These are phyloP conservation scores for Eudemis profundana DNA, from an alignment of 2,888 invertebrate genomes.

Conservation along the genomic window DNA sequence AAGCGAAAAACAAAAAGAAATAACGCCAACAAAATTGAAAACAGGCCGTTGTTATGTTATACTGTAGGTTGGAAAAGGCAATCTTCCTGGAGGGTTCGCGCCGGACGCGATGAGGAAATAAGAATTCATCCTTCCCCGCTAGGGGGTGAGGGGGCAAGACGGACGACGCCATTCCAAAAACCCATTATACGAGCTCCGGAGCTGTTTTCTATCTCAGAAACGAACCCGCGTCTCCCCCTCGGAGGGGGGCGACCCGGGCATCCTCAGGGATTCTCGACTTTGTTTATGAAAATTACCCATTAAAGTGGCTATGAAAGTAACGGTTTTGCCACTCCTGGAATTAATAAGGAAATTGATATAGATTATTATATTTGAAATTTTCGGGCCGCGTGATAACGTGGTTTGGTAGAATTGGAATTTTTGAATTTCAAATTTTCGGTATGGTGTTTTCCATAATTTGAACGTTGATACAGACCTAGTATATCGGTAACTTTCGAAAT, in stretches of 20 bases:
- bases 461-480: background rate
- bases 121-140: constrained; percentile 45
- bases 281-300: constrained; percentile 85
- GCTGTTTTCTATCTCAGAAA: constrained; percentile 86
- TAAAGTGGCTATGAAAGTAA: constrained; percentile 85
- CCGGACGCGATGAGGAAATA: constrained; percentile 60
- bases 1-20: constrained; percentile 59
- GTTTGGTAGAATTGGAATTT: constrained; percentile 48
- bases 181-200: constrained; percentile 88
- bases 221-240: constrained; percentile 69
- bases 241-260: constrained; percentile 50
- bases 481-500: background rate
- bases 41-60: constrained; percentile 84
- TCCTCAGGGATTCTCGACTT: constrained; percentile 80
- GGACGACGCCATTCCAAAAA: constrained; percentile 90
- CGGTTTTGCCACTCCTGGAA: constrained; percentile 82
- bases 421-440: constrained; percentile 8
- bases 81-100: constrained; percentile 83
- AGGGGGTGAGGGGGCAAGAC: constrained; percentile 81
- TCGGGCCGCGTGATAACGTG: constrained; percentile 45
- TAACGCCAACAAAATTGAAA: constrained; percentile 81
- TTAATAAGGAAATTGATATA: constrained; percentile 85
- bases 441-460: background rate
- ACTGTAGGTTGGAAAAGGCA: constrained; percentile 82
- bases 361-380: constrained; percentile 71